Base-by-base conservation (phyloP, 2,888 invertebrate species). In the Pterobdella sp. region DNA sequence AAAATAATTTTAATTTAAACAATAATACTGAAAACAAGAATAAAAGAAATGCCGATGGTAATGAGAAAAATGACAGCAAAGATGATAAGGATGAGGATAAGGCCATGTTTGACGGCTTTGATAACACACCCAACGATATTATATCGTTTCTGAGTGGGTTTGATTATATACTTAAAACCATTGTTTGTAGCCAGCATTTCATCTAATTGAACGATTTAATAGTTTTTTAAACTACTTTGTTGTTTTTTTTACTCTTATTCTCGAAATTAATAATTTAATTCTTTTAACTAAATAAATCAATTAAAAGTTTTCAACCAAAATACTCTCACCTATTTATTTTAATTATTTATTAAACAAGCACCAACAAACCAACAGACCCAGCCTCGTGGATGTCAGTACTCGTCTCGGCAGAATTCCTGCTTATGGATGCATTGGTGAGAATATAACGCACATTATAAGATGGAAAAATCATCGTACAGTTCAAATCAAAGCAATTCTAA, bases 331-430 rank as follows among this genome's bases (percentile, higher is more conserved):
- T 29, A 29, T 34, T n/a, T 4, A n/a, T n/a, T n/a, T n/a, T n/a
- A n/a, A n/a, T n/a, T n/a, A n/a, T n/a, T n/a, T n/a, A n/a, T n/a
- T n/a, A n/a, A n/a, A n/a, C n/a, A n/a, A n/a, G n/a, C n/a, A n/a
- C n/a, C n/a, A n/a, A n/a, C n/a, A n/a, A n/a, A n/a, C n/a, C n/a
- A 80, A 72, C 81, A 85, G 93, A 93, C 81, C 87, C 91, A 0
- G 88, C 87, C 79, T 94, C 92, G 83, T 94, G 94, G 0, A 88
- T 95, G 72, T 94, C 94, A 0, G 91, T 96, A 72, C 87, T 95
- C 75, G 93, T 95, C 0, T 95, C 94, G 0, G 94, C 95, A 0
- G 92, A 93, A 42, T 96, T 95, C 82, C 86, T 96, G 35, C 85
- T 93, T 88, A 95, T 95, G 94, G 91, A 93, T 79, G 90, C 91